These are phyloP conservation scores for Cryptus viduatorius DNA, from an alignment of 2,888 invertebrate species.

Conservation along the genomic window DNA sequence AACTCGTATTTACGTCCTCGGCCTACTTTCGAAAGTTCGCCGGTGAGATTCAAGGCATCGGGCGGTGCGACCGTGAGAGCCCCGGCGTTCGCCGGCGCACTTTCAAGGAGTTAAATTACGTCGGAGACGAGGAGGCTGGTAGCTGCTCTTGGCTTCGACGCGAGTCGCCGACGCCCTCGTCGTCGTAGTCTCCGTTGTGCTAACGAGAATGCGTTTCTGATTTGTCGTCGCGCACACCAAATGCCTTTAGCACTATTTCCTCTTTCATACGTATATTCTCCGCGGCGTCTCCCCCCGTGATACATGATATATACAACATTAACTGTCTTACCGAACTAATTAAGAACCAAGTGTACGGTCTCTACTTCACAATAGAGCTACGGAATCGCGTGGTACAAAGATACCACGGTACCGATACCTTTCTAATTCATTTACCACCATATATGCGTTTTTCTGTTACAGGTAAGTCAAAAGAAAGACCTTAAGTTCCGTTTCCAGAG, in stretches of 20 bases:
- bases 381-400: background rate
- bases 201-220: conserved; percentile 61
- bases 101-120: conserved; percentile 70
- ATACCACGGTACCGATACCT: background rate
- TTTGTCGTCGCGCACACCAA: conserved; percentile 54
- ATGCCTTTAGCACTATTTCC: conserved; percentile 36
- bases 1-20: conserved; percentile 73
- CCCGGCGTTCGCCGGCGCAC: conserved; percentile 55
- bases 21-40: conserved; percentile 70
- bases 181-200: conserved; percentile 35
- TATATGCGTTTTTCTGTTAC: conserved; percentile 59
- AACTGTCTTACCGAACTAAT: conserved; percentile 33
- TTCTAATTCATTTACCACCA: conserved; percentile 7
- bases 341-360: background rate
- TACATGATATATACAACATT: conserved; percentile 31
- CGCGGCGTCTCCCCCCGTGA: background rate
- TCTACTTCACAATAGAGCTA: background rate
- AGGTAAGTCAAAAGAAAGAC: conserved; percentile 62
- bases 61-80: conserved; percentile 54
- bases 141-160: conserved; percentile 45
- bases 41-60: conserved; percentile 53
- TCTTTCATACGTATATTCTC: conserved; percentile 30
- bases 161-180: conserved; percentile 39
- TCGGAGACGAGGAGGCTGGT: conserved; percentile 49
- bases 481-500: background rate